Percentiles rank a stretch among this genome's conserved stretches.
Evolutionary conservation across 2,797 vertebrate genomes (phyloP).

Genomic region (Sebastes minor): DNA sequence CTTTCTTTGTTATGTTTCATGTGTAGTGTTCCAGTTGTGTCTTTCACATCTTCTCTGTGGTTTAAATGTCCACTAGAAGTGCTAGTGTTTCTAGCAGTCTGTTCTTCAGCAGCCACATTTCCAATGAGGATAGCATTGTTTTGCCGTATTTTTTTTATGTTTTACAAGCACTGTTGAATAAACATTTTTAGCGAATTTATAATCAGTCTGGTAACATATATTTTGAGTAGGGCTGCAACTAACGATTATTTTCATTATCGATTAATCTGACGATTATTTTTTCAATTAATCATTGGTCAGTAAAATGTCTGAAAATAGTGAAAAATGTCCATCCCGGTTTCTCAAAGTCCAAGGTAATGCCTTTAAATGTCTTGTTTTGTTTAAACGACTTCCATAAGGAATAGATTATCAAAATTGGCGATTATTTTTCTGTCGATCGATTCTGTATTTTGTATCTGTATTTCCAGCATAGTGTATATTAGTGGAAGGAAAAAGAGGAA

Average conservation of each 20-base stretch:
- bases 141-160: background rate
- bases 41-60: no score
- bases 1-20: background rate
- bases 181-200: background rate
- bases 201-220: no score
- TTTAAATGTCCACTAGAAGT: background rate
- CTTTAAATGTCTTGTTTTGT: no score
- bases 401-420: no score
- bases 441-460: background rate
- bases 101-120: background rate
- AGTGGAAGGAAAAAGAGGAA: background rate
- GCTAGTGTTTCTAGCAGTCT: background rate
- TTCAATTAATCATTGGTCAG: no score
- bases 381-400: fast-evolving
- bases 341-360: no score
- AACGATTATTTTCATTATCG: fast-evolving
- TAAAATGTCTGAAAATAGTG: no score
- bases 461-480: background rate
- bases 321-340: no score
- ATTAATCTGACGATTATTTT: no score
- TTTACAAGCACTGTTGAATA: background rate
- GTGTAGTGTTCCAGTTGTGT: background rate
- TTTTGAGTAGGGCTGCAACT: no score
- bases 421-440: no score
- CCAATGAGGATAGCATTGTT: background rate